These are phyloP conservation scores for Corythucha ciliata DNA, from an alignment of 2,888 invertebrate species.

Conservation along the genomic window DNA sequence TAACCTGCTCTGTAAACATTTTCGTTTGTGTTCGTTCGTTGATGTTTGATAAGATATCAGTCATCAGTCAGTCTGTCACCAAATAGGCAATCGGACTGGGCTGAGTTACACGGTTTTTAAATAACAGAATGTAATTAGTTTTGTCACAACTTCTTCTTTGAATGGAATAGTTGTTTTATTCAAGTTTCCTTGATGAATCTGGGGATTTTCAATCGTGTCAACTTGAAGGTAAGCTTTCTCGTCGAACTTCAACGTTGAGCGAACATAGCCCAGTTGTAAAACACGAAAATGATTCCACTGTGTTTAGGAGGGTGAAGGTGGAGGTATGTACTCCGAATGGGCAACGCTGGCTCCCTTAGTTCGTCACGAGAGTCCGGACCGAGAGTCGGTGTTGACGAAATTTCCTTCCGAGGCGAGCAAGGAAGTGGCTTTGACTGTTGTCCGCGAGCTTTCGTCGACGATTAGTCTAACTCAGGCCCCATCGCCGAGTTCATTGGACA, in stretches of 20 bases:
- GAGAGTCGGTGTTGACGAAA: constrained; percentile 66
- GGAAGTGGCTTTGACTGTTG: constrained; percentile 72
- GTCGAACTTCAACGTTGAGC: not conserved
- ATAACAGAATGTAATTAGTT: no score
- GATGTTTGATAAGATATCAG: no score
- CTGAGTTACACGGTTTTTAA: no score
- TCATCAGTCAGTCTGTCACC: no score
- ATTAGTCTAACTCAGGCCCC: constrained; percentile 66
- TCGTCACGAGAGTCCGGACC: constrained; percentile 55
- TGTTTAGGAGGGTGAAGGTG: constrained; percentile 52
- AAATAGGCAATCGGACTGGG: no score
- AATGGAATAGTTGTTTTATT: no score
- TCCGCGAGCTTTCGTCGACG: constrained; percentile 63
- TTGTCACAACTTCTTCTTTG: no score
- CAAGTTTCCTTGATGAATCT: no score
- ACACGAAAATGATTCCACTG: constrained; percentile 13
- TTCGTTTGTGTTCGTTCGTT: no score
- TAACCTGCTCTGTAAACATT: no score
- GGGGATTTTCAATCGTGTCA: constrained; percentile 70
- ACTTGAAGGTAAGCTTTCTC: constrained; percentile 52
- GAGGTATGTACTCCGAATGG: constrained; percentile 79
- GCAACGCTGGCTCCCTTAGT: constrained; percentile 58
- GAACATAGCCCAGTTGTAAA: not conserved
- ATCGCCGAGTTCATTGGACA: constrained; percentile 71
- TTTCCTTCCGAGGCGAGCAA: constrained; percentile 62